Conservation (phyloP, 2,888 invertebrate species). For the Pyrochroa serraticornis region DNA sequence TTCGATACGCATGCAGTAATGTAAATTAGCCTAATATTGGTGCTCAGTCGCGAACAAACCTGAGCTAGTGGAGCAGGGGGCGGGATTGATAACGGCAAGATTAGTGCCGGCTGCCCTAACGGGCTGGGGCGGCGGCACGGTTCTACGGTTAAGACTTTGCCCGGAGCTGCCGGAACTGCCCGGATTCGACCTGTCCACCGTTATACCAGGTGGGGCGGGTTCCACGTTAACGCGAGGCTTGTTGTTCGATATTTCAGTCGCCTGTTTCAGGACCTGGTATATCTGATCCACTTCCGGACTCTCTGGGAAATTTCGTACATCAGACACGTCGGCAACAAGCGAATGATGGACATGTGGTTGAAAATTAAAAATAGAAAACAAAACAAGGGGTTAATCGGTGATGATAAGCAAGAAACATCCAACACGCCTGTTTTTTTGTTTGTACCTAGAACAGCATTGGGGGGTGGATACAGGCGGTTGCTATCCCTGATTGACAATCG, state of each 20-base stretch:
- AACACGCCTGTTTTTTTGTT: slow-evolving; percentile 30
- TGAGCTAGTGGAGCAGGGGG: slow-evolving; percentile 73
- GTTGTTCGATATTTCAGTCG: slow-evolving; percentile 80
- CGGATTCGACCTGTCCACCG: slow-evolving; percentile 52
- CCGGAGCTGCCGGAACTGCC: slow-evolving; percentile 60
- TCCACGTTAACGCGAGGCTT: slow-evolving; percentile 53
- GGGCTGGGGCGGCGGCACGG: slow-evolving; percentile 52
- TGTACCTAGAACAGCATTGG: slow-evolving; percentile 47
- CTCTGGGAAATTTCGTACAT: slow-evolving; percentile 56
- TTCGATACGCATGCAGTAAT: slow-evolving; percentile 14
- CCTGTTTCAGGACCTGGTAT: slow-evolving; percentile 94
- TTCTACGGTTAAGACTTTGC: slow-evolving; percentile 61
- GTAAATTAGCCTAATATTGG: slow-evolving; percentile 18
- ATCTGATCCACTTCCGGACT: slow-evolving; percentile 82
- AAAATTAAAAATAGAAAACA: not conserved
- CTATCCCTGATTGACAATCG: slow-evolving; percentile 53
- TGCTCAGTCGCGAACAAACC: slow-evolving; percentile 60
- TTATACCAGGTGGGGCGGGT: slow-evolving; percentile 57
- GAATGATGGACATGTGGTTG: slow-evolving; percentile 19
- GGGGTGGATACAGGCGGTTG: slow-evolving; percentile 44
- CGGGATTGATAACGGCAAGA: slow-evolving; percentile 68
- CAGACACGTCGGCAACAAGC: slow-evolving; percentile 22
- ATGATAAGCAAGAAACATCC: slow-evolving; percentile 20
- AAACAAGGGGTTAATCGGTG: not conserved
- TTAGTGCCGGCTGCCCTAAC: slow-evolving; percentile 60